Percentiles rank a stretch among this genome's conserved stretches.
Conservation (phyloP, 2,113 vertebrate genomes). For the Mesocricetus auratus region DNA sequence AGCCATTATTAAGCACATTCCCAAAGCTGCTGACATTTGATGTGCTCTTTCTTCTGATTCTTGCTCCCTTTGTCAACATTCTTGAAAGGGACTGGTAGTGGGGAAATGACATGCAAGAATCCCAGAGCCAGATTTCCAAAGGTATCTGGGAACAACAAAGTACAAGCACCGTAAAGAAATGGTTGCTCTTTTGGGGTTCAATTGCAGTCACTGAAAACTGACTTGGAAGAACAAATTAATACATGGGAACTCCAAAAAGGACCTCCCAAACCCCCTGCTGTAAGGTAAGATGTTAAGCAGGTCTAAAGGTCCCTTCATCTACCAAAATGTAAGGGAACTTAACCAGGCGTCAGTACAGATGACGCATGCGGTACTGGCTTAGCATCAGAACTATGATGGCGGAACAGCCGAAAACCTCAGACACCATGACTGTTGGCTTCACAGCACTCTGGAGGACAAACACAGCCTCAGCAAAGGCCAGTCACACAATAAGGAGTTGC, state of each 20-base stretch:
- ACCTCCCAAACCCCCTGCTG: background rate
- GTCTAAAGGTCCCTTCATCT: background rate
- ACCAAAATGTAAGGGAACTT: background rate
- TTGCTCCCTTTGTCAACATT: background rate
- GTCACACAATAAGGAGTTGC: background rate
- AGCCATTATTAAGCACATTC: background rate
- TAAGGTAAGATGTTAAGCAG: background rate
- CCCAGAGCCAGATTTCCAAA: background rate
- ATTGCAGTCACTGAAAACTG: background rate
- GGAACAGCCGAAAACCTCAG: background rate
- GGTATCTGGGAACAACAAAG: background rate
- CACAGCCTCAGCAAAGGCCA: background rate
- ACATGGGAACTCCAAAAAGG: background rate
- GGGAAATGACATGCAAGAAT: background rate
- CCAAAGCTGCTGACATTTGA: background rate
- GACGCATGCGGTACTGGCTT: background rate
- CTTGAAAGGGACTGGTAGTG: background rate
- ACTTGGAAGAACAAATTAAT: background rate
- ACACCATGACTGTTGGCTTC: background rate
- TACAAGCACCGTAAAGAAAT: background rate
- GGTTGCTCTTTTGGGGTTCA: too few species aligned
- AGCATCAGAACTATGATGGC: background rate
- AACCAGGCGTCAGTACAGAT: background rate
- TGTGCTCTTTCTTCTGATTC: background rate
- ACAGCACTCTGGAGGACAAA: background rate